phyloP scores from a whole-genome alignment of 2,113 vertebrate genomes.

The Corvus cornix region DNA sequence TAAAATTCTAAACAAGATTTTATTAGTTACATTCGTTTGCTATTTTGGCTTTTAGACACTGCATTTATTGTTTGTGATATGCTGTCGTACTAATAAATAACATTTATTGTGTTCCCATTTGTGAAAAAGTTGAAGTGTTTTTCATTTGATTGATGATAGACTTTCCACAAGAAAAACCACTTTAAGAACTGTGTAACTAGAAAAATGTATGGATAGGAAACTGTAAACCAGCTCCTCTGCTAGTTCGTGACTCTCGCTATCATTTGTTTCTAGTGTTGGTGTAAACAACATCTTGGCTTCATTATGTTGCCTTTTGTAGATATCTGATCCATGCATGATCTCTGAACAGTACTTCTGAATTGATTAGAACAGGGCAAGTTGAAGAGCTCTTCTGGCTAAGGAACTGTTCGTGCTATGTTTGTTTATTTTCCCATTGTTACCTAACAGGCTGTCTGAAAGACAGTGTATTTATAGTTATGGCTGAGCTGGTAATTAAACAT shows the following conservation, averaged over 20 bases:
- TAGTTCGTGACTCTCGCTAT: not conserved
- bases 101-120: not conserved
- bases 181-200: not conserved
- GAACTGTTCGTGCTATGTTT: not conserved
- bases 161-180: not conserved
- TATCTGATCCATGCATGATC: not conserved
- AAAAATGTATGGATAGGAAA: not conserved
- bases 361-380: not conserved
- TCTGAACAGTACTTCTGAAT: not conserved
- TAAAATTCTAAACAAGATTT: not conserved
- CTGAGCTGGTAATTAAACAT: slow-evolving; percentile 30
- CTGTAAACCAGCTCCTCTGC: not conserved
- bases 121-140: not conserved
- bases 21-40: slow-evolving; percentile 1
- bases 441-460: not conserved
- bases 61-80: not conserved
- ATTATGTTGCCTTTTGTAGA: slow-evolving; percentile 21
- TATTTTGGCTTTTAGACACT: not conserved
- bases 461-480: not conserved
- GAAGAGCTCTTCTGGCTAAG: not conserved
- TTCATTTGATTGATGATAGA: not conserved
- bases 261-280: not conserved
- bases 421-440: not conserved
- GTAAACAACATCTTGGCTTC: slow-evolving; percentile 42
- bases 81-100: not conserved